These are phyloP conservation scores for Pollenia labialis DNA, from an alignment of 2,888 invertebrate species.

Conservation along the genomic window DNA sequence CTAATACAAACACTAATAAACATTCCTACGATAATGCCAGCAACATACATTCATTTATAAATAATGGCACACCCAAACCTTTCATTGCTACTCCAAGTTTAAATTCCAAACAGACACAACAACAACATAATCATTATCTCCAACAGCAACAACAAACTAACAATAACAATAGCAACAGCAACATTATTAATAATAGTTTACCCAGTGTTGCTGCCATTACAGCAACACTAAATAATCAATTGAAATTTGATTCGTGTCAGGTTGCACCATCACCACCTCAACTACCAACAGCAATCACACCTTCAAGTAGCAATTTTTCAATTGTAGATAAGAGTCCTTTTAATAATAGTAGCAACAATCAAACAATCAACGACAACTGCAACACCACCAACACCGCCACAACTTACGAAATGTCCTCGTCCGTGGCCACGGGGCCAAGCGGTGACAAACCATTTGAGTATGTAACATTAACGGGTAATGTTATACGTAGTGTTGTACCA, in stretches of 20 bases:
- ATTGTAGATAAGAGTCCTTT: conserved; percentile 69
- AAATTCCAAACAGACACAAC: conserved; percentile 58
- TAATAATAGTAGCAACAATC: conserved; percentile 71
- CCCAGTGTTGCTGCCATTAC: conserved; percentile 79
- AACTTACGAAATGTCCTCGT: conserved; percentile 73
- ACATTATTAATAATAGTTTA: conserved; percentile 72
- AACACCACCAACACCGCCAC: conserved; percentile 59
- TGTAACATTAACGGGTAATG: conserved; percentile 83
- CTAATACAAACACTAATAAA: conserved; percentile 69
- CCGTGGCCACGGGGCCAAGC: conserved; percentile 73
- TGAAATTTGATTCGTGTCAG: conserved; percentile 82
- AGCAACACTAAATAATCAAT: conserved; percentile 82
- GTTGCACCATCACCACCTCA: conserved; percentile 77
- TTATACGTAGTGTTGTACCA: conserved; percentile 84
- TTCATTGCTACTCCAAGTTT: conserved; percentile 52
- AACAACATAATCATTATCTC: conserved; percentile 56
- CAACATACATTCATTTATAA: conserved; percentile 66
- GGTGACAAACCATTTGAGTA: conserved; percentile 82
- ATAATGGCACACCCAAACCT: conserved; percentile 72
- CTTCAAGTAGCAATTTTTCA: conserved; percentile 70
- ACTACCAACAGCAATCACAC: conserved; percentile 69
- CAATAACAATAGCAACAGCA: conserved; percentile 63
- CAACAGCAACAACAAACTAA: conserved; percentile 66
- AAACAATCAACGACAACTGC: conserved; percentile 70
- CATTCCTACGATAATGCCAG: conserved; percentile 48